Percentiles rank a stretch among this genome's conserved stretches.
phyloP scores from a whole-genome alignment of 2,888 invertebrate genomes.

The Rhodophaea formosa region DNA sequence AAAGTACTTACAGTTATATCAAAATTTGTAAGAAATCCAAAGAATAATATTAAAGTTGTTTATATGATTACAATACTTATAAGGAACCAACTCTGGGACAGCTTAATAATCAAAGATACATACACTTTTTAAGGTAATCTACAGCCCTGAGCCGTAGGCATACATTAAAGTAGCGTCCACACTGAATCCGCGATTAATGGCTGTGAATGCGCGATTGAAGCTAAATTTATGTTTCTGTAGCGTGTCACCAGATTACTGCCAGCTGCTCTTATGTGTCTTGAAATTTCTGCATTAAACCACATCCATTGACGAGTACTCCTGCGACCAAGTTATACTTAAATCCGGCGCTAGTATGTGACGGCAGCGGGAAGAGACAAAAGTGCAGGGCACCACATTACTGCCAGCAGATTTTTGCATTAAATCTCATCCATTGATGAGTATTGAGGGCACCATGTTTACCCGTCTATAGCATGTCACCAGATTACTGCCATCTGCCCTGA shows the following conservation, averaged over 20 bases:
- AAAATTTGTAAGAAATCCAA: no score
- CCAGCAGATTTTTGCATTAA: no score
- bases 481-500: no score
- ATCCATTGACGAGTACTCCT: background rate
- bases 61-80: no score
- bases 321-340: background rate
- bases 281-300: constrained; percentile 6
- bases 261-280: constrained; percentile 58
- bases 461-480: constrained; percentile 60
- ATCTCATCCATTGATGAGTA: no score
- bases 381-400: no score
- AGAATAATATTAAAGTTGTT: no score
- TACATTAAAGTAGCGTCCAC: constrained; percentile 71
- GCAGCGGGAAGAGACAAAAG: no score
- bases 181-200: constrained; percentile 73
- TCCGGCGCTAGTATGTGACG: no score
- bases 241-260: constrained; percentile 65
- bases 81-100: no score
- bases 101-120: background rate
- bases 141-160: constrained; percentile 48
- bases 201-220: constrained; percentile 69
- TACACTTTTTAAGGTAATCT: background rate
- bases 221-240: constrained; percentile 74
- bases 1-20: no score
- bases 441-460: no score